Conservation (phyloP, 2,113 vertebrate species). For the Catharus bicknelli region DNA sequence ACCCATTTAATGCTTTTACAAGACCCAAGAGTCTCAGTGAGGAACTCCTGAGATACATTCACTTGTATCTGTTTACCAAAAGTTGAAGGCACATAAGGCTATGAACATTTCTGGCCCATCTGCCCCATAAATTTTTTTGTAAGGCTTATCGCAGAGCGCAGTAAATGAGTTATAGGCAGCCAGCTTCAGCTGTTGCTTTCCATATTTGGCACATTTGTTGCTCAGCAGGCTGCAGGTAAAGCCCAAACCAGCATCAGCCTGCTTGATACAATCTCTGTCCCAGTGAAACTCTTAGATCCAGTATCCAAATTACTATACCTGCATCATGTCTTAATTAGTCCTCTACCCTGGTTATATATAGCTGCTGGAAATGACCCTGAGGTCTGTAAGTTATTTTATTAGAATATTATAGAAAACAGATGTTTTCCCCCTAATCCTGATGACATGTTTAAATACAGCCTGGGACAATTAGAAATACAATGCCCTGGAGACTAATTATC, state of each 20-base stretch:
- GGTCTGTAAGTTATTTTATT: not conserved
- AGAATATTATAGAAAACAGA: not conserved
- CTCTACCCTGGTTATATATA: not conserved
- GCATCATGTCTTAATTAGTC: not conserved
- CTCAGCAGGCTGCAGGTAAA: not conserved
- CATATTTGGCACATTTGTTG: not conserved
- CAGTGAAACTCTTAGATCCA: not conserved
- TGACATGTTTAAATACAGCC: not conserved
- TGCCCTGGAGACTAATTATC: not conserved
- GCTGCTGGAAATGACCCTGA: not conserved
- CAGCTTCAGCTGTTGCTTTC: conserved; percentile 45
- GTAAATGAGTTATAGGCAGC: conserved; percentile 23
- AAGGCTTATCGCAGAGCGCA: not conserved
- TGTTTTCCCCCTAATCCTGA: not conserved
- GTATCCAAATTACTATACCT: not conserved
- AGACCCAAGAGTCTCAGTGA: not conserved
- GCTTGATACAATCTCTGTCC: not conserved
- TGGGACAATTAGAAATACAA: not conserved
- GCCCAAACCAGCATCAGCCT: not conserved
- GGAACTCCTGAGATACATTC: not conserved
- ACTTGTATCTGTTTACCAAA: not conserved
- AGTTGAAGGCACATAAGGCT: conserved; percentile 25
- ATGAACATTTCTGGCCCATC: conserved; percentile 55
- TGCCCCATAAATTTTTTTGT: conserved; percentile 47
- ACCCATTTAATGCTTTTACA: not conserved